These are phyloP conservation scores for Theonella swinhoei DNA, from an alignment of 37 sponge, comb jelly and placozoan genomes.

Conservation along the genomic window DNA sequence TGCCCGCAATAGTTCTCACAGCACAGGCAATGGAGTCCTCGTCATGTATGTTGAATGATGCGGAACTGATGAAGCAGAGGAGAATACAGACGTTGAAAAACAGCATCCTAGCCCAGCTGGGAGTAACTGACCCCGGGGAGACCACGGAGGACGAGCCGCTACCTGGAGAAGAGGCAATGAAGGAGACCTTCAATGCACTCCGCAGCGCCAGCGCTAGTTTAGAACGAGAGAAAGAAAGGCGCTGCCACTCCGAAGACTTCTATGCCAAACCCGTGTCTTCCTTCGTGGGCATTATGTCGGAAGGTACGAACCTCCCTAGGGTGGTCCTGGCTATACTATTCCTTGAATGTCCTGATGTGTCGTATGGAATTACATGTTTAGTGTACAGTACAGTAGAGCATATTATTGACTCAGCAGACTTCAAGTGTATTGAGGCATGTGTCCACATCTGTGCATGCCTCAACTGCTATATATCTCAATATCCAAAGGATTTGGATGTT, in stretches of 20 bases:
- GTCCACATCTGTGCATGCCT: too few relatives aligned
- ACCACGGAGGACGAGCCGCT: not conserved
- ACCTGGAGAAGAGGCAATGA: not conserved
- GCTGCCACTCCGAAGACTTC: constrained; percentile 41
- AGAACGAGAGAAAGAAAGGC: constrained; percentile 11
- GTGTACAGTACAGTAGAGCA: too few relatives aligned
- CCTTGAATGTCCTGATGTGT: too few relatives aligned
- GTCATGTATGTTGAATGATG: not conserved
- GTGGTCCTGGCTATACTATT: too few relatives aligned
- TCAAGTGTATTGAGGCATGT: too few relatives aligned
- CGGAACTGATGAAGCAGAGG: constrained; percentile 8
- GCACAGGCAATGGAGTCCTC: too few relatives aligned
- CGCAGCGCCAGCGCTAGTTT: constrained; percentile 7
- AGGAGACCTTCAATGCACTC: constrained; percentile 14
- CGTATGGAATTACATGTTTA: too few relatives aligned
- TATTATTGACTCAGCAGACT: too few relatives aligned
- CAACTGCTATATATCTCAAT: too few relatives aligned
- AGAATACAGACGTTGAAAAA: constrained; percentile 24
- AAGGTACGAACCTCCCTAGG: too few relatives aligned
- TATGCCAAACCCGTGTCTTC: constrained; percentile 58
- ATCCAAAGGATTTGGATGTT: too few relatives aligned
- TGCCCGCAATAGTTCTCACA: not conserved
- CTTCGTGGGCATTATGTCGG: constrained; percentile 35
- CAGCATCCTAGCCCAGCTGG: constrained; percentile 61
- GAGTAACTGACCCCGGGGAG: constrained; percentile 4